Base-by-base conservation (phyloP, 1,140 invertebrate species). In the Cecropterus lyciades region DNA sequence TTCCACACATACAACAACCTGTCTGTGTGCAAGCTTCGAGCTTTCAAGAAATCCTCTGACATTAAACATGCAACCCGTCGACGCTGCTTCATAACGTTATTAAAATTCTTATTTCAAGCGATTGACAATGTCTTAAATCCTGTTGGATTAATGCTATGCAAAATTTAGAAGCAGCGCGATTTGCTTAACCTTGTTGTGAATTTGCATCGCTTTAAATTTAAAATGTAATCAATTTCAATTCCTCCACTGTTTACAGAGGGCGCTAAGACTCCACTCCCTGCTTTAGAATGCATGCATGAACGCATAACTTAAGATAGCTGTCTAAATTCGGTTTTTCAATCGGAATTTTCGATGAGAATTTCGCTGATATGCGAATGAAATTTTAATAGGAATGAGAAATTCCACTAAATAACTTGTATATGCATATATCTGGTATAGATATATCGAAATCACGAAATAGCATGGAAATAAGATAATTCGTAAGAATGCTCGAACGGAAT, bases 401-500 rank as follows among this genome's bases (percentile, higher is more conserved):
- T 56, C 51, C 40, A 24, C 15, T n/a, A 15, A 14, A 42, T 65
- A 62, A 59, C 20, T 57, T 51, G 33, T 59, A 46, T n/a, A n/a
- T n/a, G n/a, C 11, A 67, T 68, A 11, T 62, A 57, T 66, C 30
- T 72, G 67, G 68, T 70, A 73, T 68, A 84, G 70, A 80, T 82
- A 73, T 74, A 84, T 81, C 70, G 72, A 69, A 82, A 83, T 79
- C 80, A 79, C 75, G 75, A 67, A 83, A 87, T 79, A 69, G 55
- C 73, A 73, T 80, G 72, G 77, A 85, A 84, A 85, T 84, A 78
- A 87, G 82, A 91, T 87, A 81, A 85, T 87, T 85, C 77, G 66
- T 73, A 68, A 60, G 75, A 71, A 51, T 72, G 56, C 69, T 66
- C 56, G 78, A 64, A 63, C 70, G 66, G 83, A 91, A 91, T 89